Evolutionary conservation across 2,113 vertebrate species (phyloP), one percentile per base, ranked within the genome.

Genomic region (Chloebia gouldiae): DNA sequence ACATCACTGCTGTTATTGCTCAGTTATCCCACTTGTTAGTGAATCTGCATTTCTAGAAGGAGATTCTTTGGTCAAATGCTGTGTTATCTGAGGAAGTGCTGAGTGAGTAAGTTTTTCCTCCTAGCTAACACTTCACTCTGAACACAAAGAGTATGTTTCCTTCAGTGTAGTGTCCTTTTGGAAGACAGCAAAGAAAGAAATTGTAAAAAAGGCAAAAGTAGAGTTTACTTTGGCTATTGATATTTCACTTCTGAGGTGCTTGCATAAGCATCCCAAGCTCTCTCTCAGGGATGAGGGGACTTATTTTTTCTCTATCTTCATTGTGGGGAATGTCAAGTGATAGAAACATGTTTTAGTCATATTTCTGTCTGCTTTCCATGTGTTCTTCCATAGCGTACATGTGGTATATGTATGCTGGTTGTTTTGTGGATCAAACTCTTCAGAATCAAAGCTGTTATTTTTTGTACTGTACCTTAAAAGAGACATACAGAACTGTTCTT

Each of bases 291-390:
- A 35, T 69, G 31, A 28, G n/a, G 35, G 64, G 71, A 60, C 39
- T 66, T 42, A 35, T n/a, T 66, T 66, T 94, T 94, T 54, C 39
- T 92, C 20, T 22, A 6, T 75, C 15, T 84, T 95, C 57, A n/a
- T 72, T 89, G 59, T 79, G 45, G 70, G 60, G 54, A 77, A 50
- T 91, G 56, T 71, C 83, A 95, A 69, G 51, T 81, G n/a, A 50
- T 59, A 72, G 61, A 94, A 91, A 83, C 39, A 71, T 86, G 81
- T 92, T 96, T 97, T 83, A 94, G 25, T 73, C 64, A 15, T 91
- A 72, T 91, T 31, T 97, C 39, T 94, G 57, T 81, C 59, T 50
- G 47, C 16, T 70, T 92, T 76, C 30, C 21, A 10, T 17, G 3
- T 88, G 39, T 51, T 60, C 24, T 88, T 91, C 60, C 11, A 5